phyloP scores from a whole-genome alignment of 2,888 invertebrate genomes.

The Pyrochroa serraticornis region DNA sequence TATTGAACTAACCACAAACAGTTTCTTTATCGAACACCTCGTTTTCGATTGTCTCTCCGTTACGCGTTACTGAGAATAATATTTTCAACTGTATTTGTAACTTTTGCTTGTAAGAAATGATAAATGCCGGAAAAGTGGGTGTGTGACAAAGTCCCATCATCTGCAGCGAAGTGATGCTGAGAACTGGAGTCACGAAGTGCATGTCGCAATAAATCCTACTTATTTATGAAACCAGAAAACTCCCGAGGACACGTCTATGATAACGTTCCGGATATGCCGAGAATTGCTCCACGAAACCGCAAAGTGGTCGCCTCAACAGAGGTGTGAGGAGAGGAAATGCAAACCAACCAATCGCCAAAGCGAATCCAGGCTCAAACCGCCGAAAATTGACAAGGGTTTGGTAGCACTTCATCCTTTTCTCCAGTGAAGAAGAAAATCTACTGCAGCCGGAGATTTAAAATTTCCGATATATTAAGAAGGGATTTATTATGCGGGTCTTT shows the following conservation, averaged over 20 bases:
- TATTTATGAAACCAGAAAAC: constrained; percentile 56
- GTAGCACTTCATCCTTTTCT: too few species aligned
- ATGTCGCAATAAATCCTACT: constrained; percentile 57
- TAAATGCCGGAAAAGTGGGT: constrained; percentile 47
- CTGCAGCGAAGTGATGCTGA: constrained; percentile 48
- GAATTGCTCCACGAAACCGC: constrained; percentile 40
- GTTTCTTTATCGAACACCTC: constrained; percentile 4
- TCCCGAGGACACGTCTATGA: constrained; percentile 48
- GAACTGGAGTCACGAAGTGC: constrained; percentile 55
- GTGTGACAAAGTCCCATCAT: constrained; percentile 53
- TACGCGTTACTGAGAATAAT: background rate
- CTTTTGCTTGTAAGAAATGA: constrained; percentile 40
- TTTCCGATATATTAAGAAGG: too few species aligned
- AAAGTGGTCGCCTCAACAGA: constrained; percentile 37
- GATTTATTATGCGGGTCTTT: too few species aligned
- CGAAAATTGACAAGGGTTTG: too few species aligned
- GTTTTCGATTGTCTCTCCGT: background rate
- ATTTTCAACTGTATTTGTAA: background rate
- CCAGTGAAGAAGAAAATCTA: too few species aligned
- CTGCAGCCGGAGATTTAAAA: too few species aligned
- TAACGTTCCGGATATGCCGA: constrained; percentile 42
- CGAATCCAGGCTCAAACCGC: too few species aligned
- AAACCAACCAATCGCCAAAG: too few species aligned
- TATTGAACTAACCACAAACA: constrained; percentile 10
- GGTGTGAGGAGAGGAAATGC: too few species aligned